Conservation (phyloP, 2,797 vertebrate species). For the Sebastiscus albofasciatus region DNA sequence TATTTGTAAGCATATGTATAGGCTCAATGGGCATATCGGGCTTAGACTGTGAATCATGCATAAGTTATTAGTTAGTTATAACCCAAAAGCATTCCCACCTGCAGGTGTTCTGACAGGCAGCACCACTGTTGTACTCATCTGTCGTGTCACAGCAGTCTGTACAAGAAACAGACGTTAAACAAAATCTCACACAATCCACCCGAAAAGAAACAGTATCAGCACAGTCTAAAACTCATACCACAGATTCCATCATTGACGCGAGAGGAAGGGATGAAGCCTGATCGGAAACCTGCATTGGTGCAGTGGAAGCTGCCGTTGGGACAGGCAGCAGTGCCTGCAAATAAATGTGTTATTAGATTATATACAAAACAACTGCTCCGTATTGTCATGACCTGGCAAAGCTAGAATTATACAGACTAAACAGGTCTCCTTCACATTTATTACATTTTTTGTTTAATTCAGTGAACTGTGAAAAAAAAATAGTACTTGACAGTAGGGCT, state of each 20-base stretch:
- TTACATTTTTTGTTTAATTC: neutral
- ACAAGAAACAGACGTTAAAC: neutral
- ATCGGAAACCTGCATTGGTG: slow-evolving; percentile 88
- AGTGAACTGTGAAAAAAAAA: neutral
- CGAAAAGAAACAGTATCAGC: neutral
- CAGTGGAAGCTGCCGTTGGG: slow-evolving; percentile 92
- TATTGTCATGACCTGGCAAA: neutral
- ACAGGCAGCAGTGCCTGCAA: slow-evolving; percentile 90
- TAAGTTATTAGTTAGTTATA: neutral
- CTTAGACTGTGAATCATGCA: neutral
- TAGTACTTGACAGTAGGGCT: too few relatives aligned
- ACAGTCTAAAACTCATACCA: slow-evolving; percentile 78
- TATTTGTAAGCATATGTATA: neutral
- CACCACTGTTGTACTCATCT: slow-evolving; percentile 93
- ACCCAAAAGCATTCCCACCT: slow-evolving; percentile 73
- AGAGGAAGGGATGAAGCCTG: slow-evolving; percentile 88
- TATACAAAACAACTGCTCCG: neutral
- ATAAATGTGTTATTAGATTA: neutral
- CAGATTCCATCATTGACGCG: slow-evolving; percentile 93
- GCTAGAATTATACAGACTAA: neutral
- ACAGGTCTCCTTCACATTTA: neutral
- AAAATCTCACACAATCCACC: neutral
- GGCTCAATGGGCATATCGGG: neutral
- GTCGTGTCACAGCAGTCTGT: slow-evolving; percentile 94
- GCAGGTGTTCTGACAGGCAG: slow-evolving; percentile 91